Evolutionary conservation across 2,113 vertebrate species (phyloP).

Genomic region (Muntiacus reevesi): DNA sequence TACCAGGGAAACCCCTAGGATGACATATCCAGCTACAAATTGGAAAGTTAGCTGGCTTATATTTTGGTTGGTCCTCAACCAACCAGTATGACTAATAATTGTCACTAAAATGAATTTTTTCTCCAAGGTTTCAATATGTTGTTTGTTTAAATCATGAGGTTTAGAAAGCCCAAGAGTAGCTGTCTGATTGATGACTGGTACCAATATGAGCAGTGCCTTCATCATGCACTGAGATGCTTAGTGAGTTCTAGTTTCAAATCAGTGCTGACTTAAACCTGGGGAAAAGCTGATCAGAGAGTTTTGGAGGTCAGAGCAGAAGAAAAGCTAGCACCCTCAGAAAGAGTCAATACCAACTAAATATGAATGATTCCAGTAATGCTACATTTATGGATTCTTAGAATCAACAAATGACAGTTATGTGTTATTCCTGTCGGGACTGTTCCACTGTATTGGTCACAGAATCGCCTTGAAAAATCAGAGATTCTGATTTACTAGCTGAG

Average conservation of each 20-base stretch:
- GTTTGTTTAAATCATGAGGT: not conserved
- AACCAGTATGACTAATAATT: not conserved
- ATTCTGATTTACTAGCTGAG: not conserved
- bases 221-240: not conserved
- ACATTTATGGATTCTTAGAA: not conserved
- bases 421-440: not conserved
- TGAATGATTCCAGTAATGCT: not conserved
- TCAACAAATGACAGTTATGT: not conserved
- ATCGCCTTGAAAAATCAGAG: not conserved
- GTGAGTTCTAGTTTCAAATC: not conserved
- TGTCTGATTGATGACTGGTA: not conserved
- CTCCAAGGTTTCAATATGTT: not conserved
- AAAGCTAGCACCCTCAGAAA: not conserved
- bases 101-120: not conserved
- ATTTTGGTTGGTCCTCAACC: not conserved
- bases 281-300: not conserved
- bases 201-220: not conserved
- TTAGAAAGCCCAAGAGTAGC: not conserved
- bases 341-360: not conserved
- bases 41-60: not conserved
- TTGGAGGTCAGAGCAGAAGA: not conserved
- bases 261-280: not conserved
- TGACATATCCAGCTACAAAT: not conserved
- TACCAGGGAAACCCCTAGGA: not conserved
- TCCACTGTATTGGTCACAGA: not conserved